Conservation (phyloP, 2,797 vertebrate genomes). For the Phalloptychus januarius region DNA sequence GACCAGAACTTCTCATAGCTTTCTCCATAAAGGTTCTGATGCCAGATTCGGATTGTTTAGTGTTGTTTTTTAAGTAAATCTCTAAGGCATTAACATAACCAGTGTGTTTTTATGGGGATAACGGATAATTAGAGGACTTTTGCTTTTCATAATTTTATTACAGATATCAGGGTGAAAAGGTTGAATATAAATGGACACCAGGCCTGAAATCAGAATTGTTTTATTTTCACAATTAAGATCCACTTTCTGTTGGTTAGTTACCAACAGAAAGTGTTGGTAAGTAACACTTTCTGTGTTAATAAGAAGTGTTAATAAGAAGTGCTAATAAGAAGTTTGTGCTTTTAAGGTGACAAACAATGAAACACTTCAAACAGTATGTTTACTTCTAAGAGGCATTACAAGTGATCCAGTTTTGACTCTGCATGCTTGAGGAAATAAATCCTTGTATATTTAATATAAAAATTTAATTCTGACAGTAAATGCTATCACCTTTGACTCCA, state of each 20-base stretch:
- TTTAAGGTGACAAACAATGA: not conserved
- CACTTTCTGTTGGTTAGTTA: not conserved
- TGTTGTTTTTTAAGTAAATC: not conserved
- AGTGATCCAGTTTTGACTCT: not conserved
- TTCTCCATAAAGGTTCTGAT: not conserved
- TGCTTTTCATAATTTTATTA: not conserved
- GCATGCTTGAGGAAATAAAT: not conserved
- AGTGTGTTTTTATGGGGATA: not conserved
- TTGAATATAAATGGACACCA: not conserved
- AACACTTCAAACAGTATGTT: not conserved
- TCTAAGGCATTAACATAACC: not conserved
- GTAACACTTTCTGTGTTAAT: too few species aligned
- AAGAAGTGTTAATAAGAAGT: too few species aligned
- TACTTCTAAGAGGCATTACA: not conserved
- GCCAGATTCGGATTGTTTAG: not conserved
- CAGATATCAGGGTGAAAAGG: not conserved
- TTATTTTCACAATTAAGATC: not conserved
- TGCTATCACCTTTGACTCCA: not conserved
- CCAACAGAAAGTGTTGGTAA: too few species aligned
- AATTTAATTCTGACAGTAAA: conserved; percentile 2
- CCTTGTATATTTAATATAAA: not conserved
- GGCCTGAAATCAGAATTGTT: not conserved
- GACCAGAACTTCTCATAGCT: not conserved
- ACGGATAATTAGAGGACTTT: not conserved
- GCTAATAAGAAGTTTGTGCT: not conserved